A percentile compares a stretch with the other conserved stretches of the same genome.
Evolutionary conservation across 2,113 vertebrate species (phyloP).

Genomic region (Notothenia rossii): DNA sequence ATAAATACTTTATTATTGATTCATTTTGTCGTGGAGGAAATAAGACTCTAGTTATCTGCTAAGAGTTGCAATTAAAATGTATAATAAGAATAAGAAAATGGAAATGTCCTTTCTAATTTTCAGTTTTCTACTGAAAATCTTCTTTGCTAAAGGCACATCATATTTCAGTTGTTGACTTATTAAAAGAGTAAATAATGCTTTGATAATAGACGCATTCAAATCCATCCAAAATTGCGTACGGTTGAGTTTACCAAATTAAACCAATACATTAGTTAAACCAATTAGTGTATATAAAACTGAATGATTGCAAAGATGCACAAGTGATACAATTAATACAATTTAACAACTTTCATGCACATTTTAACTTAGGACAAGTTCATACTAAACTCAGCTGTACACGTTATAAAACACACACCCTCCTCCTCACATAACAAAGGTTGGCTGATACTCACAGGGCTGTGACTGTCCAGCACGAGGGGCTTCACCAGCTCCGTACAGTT

Average conservation of each 20-base stretch:
- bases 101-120: no score
- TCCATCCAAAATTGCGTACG: not conserved
- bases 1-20: not conserved
- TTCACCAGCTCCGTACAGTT: conserved; percentile 78
- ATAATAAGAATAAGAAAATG: not conserved
- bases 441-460: conserved; percentile 80
- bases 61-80: not conserved
- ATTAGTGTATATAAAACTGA: not conserved
- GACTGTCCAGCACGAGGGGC: conserved; percentile 77
- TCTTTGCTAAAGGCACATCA: not conserved
- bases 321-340: not conserved
- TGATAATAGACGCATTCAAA: not conserved
- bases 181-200: not conserved
- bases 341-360: not conserved
- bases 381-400: not conserved
- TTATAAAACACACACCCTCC: not conserved
- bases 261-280: no score
- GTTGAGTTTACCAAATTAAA: not conserved
- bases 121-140: not conserved
- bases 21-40: not conserved
- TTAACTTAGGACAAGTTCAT: not conserved
- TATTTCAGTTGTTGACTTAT: not conserved
- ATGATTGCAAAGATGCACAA: not conserved
- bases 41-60: not conserved
- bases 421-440: conserved; percentile 4